These are phyloP conservation scores for Hypsibius dujardini DNA, from an alignment of 1,140 invertebrate genomes.

Conservation along the genomic window DNA sequence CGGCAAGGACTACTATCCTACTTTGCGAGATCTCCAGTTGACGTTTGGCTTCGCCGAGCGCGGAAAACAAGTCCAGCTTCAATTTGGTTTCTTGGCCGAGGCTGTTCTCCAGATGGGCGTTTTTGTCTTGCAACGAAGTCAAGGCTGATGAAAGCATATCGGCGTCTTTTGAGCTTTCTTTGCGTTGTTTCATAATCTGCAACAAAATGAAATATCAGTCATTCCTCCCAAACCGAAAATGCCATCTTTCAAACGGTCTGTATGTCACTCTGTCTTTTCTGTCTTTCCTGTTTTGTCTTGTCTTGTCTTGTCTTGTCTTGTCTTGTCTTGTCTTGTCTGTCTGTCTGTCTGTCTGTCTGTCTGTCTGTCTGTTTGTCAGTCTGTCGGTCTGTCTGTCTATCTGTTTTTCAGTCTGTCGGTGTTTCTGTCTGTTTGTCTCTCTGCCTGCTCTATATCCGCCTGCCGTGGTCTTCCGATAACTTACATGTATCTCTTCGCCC, in stretches of 20 bases:
- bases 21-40: slow-evolving; percentile 78
- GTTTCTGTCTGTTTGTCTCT: too few species aligned
- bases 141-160: slow-evolving; percentile 63
- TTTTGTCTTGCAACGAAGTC: slow-evolving; percentile 64
- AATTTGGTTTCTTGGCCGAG: slow-evolving; percentile 83
- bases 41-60: slow-evolving; percentile 77
- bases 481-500: slow-evolving; percentile 41
- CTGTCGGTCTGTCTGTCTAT: too few species aligned
- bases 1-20: slow-evolving; percentile 36
- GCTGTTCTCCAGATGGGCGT: slow-evolving; percentile 67
- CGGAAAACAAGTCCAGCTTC: slow-evolving; percentile 87
- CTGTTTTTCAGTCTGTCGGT: too few species aligned
- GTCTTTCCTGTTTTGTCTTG: too few species aligned
- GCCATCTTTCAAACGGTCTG: too few species aligned
- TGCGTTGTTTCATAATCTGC: slow-evolving; percentile 40
- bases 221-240: too few species aligned
- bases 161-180: slow-evolving; percentile 51
- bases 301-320: too few species aligned
- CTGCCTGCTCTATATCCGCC: too few species aligned
- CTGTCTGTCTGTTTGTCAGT: too few species aligned
- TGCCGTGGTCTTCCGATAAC: neutral
- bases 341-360: too few species aligned
- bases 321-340: too few species aligned
- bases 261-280: too few species aligned
- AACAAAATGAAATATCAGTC: slow-evolving; percentile 22